phyloP scores from a whole-genome alignment of 2,797 vertebrate species.

The Phoeniculus purpureus region DNA sequence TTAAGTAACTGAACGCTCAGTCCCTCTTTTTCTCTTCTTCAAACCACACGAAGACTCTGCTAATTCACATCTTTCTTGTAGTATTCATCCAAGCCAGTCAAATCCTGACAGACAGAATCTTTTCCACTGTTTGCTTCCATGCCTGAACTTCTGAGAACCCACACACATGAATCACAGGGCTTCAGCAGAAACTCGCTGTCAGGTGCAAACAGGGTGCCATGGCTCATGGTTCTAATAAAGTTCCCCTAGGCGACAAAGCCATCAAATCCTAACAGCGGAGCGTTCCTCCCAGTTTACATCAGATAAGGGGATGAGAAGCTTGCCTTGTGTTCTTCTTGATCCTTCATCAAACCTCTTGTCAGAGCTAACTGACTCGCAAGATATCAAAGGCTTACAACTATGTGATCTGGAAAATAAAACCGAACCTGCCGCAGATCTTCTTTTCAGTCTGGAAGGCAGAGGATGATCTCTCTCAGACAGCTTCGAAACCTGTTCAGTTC shows the following conservation, averaged over 20 bases:
- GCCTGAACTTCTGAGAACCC: neutral
- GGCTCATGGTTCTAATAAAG: neutral
- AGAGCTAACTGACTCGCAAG: neutral
- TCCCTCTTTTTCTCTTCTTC: neutral
- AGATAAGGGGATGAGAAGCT: neutral
- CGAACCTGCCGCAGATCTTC: neutral
- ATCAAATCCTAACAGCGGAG: neutral
- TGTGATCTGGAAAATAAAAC: neutral
- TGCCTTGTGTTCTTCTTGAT: neutral
- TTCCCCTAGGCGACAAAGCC: neutral
- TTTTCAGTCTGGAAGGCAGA: neutral
- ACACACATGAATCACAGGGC: accelerated
- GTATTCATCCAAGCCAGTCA: neutral
- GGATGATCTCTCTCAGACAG: neutral
- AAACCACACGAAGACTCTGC: neutral
- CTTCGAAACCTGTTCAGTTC: neutral
- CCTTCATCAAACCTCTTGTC: neutral
- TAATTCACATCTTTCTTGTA: neutral
- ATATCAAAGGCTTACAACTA: neutral
- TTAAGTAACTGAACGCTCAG: neutral
- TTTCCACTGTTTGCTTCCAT: no score
- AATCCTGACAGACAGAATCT: neutral
- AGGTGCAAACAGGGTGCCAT: neutral
- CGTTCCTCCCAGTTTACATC: neutral
- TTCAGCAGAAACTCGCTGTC: neutral